A percentile compares a stretch with the other conserved stretches of the same genome.
These are phyloP conservation scores for Mormyrus proboscirostris DNA, from an alignment of 2,797 vertebrate species.

Conservation along the genomic window DNA sequence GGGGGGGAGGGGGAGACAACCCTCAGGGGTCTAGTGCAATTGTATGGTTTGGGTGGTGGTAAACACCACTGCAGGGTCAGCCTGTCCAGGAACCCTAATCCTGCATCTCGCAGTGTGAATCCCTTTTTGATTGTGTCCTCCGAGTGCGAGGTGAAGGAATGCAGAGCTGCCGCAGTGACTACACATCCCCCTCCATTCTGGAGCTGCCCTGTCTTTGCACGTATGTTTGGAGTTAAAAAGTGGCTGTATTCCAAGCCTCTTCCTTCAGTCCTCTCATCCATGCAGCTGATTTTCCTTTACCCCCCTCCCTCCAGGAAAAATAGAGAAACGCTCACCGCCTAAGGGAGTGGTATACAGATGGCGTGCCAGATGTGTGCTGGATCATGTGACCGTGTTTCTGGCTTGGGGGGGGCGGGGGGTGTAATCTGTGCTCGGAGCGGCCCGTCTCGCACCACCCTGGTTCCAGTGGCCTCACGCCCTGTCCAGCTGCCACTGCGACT, in stretches of 20 bases:
- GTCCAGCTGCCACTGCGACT: conserved; percentile 71
- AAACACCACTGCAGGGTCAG: neutral
- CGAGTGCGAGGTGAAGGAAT: neutral
- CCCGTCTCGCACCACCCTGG: conserved; percentile 54
- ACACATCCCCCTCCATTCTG: neutral
- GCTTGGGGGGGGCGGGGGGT: conserved; percentile 33
- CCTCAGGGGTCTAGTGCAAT: neutral
- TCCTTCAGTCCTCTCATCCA: neutral
- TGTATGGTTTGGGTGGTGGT: neutral
- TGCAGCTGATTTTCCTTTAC: conserved; percentile 15
- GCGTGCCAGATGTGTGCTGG: conserved; percentile 66
- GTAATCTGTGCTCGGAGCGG: conserved; percentile 22
- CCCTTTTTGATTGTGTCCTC: neutral
- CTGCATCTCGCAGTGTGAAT: neutral
- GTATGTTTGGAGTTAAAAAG: neutral
- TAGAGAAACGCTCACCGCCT: conserved; percentile 66
- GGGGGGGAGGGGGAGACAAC: neutral
- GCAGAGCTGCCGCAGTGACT: neutral
- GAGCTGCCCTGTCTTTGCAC: neutral
- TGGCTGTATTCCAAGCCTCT: neutral
- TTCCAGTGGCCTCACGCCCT: conserved; percentile 68
- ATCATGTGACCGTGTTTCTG: conserved; percentile 52
- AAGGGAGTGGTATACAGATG: conserved; percentile 64
- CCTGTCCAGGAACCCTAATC: neutral
- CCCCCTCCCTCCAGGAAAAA: conserved; percentile 49